These are phyloP conservation scores for Patella pellucida DNA, from an alignment of 2,888 invertebrate species.

Conservation along the genomic window DNA sequence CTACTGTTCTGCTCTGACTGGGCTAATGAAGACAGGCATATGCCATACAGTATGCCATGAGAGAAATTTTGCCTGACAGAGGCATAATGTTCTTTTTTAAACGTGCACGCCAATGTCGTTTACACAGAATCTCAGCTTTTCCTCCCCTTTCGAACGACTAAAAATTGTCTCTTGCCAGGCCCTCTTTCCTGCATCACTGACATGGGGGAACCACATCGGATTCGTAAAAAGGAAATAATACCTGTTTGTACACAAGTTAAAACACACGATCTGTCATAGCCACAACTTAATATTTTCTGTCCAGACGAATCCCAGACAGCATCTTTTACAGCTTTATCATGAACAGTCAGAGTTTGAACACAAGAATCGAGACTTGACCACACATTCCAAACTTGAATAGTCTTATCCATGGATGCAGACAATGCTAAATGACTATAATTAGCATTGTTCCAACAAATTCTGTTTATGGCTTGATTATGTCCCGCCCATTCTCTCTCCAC, in stretches of 20 bases:
- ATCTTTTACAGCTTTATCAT: conserved; percentile 65
- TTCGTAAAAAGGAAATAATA: conserved; percentile 20
- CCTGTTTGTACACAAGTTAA: conserved; percentile 67
- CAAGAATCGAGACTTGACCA: conserved; percentile 55
- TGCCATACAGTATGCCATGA: too few species aligned
- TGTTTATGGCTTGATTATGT: conserved; percentile 60
- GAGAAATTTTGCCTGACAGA: too few species aligned
- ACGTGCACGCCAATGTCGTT: too few species aligned
- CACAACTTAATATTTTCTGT: conserved; percentile 56
- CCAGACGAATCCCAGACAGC: conserved; percentile 64
- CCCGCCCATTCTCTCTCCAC: conserved; percentile 32
- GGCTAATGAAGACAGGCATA: too few species aligned
- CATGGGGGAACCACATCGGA: too few species aligned
- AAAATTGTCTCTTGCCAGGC: too few species aligned
- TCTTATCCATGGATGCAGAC: conserved; percentile 66
- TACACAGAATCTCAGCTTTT: too few species aligned
- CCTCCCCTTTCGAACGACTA: too few species aligned
- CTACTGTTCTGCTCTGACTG: too few species aligned
- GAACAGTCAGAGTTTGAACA: conserved; percentile 47
- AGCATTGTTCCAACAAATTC: conserved; percentile 62
- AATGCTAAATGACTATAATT: conserved; percentile 65
- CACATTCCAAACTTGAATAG: conserved; percentile 67
- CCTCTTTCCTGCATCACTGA: too few species aligned
- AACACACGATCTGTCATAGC: conserved; percentile 65
- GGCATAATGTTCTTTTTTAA: too few species aligned